A percentile compares a stretch with the other conserved stretches of the same genome.
Conservation (phyloP, 1,140 invertebrate genomes). For the Pissodes strobi region DNA sequence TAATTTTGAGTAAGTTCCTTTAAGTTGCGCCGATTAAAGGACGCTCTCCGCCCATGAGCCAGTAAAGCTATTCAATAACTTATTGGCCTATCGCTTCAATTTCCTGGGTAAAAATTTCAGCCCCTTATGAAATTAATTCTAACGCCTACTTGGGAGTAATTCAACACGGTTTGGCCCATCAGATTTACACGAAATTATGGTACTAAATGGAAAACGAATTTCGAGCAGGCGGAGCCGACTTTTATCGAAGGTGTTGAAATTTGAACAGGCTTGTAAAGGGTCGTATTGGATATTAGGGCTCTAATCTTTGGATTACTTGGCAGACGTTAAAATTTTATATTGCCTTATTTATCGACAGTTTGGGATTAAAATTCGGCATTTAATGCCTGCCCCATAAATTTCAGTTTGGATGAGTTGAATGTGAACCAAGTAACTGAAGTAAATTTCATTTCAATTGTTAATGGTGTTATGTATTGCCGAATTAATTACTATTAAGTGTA, state of each 20-base stretch:
- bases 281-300: constrained; percentile 12
- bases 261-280: constrained; percentile 19
- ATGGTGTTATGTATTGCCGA: too few species aligned
- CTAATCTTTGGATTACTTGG: constrained; percentile 12
- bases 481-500: too few species aligned
- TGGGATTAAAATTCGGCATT: not conserved
- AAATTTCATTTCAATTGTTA: too few species aligned
- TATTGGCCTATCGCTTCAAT: constrained; percentile 36
- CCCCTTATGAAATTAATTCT: constrained; percentile 37
- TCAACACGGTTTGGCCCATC: constrained; percentile 21
- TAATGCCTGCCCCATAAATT: too few species aligned
- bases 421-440: too few species aligned
- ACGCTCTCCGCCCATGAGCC: too few species aligned
- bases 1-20: too few species aligned
- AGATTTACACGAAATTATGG: constrained; percentile 30
- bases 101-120: constrained; percentile 30
- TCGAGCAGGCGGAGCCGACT: constrained; percentile 7
- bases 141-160: constrained; percentile 33
- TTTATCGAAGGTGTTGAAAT: constrained; percentile 21
- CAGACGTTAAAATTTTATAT: constrained; percentile 15
- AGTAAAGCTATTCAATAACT: constrained; percentile 21
- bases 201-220: constrained; percentile 31
- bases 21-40: too few species aligned
- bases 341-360: not conserved
- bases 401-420: too few species aligned